phyloP scores from a whole-genome alignment of 1,140 invertebrate species.

The Aethina tumida region DNA sequence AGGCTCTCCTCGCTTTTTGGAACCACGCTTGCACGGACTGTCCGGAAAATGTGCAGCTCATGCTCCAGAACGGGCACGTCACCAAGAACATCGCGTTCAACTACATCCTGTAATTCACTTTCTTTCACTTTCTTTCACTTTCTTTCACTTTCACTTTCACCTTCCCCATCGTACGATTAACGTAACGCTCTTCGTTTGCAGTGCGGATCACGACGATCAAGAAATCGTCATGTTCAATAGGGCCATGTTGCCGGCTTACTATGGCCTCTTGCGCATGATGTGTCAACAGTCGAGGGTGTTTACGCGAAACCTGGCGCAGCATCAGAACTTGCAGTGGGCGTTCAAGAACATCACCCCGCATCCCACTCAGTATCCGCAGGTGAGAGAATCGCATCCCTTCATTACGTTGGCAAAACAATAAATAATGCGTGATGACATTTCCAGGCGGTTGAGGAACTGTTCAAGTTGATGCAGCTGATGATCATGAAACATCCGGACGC shows the following conservation, averaged over 20 bases:
- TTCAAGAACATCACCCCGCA: constrained; percentile 93
- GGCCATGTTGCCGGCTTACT: constrained; percentile 90
- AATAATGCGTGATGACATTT: constrained; percentile 11
- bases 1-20: constrained; percentile 86
- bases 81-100: constrained; percentile 93
- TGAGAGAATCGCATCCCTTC: no score
- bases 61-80: constrained; percentile 72
- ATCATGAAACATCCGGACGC: constrained; percentile 64
- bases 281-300: constrained; percentile 79
- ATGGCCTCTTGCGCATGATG: constrained; percentile 78
- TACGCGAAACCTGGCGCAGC: constrained; percentile 73
- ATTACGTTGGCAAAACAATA: no score
- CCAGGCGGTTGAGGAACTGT: constrained; percentile 81
- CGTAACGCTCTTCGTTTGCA: constrained; percentile 36
- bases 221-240: constrained; percentile 90
- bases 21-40: constrained; percentile 86
- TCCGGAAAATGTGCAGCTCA: constrained; percentile 81
- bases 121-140: not conserved
- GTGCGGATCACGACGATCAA: constrained; percentile 90
- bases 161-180: no score
- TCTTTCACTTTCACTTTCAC: not conserved
- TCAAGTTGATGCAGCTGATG: constrained; percentile 79
- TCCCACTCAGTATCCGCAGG: constrained; percentile 80
- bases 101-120: constrained; percentile 78
- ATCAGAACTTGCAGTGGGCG: constrained; percentile 94